Evolutionary conservation across 2,113 vertebrate species (phyloP).

Genomic region (Spea bombifrons): DNA sequence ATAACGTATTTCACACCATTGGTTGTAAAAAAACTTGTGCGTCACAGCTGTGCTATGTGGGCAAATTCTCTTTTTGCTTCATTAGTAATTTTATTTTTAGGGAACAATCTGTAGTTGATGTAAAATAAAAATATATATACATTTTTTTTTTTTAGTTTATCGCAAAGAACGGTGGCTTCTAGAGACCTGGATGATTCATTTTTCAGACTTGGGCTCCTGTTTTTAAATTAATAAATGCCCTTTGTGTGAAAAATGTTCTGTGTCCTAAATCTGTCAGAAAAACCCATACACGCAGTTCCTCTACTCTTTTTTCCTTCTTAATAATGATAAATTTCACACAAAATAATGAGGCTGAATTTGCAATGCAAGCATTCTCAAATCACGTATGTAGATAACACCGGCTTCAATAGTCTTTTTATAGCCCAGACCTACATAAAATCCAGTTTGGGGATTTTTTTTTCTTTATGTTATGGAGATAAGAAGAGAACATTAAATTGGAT

Average conservation of each 20-base stretch:
- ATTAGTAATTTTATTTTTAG: too few species aligned
- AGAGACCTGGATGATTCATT: conserved; percentile 1
- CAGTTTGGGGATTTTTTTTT: conserved; percentile 15
- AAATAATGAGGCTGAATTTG: conserved; percentile 45
- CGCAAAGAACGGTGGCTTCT: background rate
- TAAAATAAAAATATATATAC: background rate
- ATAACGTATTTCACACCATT: too few species aligned
- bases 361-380: conserved; percentile 44
- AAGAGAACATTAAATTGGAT: background rate
- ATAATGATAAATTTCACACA: conserved; percentile 47
- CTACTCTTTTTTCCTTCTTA: conserved; percentile 13
- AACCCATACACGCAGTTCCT: conserved; percentile 35
- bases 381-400: conserved; percentile 28
- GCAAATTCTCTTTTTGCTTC: too few species aligned
- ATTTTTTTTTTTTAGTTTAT: background rate
- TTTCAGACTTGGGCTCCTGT: conserved; percentile 28
- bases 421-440: background rate
- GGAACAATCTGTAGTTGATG: too few species aligned
- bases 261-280: conserved; percentile 49
- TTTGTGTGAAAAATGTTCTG: conserved; percentile 47
- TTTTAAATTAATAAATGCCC: conserved; percentile 48
- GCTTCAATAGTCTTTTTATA: conserved; percentile 44
- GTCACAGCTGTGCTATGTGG: too few species aligned
- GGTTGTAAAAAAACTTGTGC: too few species aligned
- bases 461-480: conserved; percentile 18